Base-by-base conservation (phyloP, 2,797 vertebrate genomes). In the Halcyon leucocephala region DNA sequence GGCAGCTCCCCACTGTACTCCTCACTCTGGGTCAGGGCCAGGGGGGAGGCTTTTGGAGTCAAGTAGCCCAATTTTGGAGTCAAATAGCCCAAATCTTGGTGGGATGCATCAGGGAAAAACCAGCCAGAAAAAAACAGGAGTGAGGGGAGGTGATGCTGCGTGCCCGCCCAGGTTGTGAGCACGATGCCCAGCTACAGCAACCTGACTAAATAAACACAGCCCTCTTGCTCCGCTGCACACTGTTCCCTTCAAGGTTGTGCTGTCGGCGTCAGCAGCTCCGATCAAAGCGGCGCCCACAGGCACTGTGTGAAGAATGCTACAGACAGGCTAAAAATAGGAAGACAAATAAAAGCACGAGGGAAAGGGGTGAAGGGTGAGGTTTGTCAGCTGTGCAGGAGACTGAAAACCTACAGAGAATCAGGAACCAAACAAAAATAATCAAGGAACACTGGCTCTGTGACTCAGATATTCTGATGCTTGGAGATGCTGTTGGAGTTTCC, bases 301-400 rank as follows among this genome's bases (percentile, higher is more conserved):
- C 72, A 81, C 60, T 67, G 61, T 8, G 9, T 35, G 69, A 90
- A 87, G 76, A 93, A 65, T 31, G 76, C 44, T 66, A 91, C 52
- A 78, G 82, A 74, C 61, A 25, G 74, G 57, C 82, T 88, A 83
- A 91, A 95, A 95, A 93, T 67, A 95, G 72, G 76, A 69, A 95
- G 33, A 62, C 13, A 25, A 90, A 92, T 44, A 66, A 46, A 82
- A 91, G 48, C 7, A 2, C 0, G 6, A 83, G 28, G 31, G 28
- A 78, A 93, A 86, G 29, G 57, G 39, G 61, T 3, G 1, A 95
- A 78, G 28, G 33, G 33, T 44, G 22, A 96, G 22, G 61, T 7
- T 80, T 80, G 37, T 77, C 67, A 82, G 76, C 76, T 74, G 44
- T 15, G n/a, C 35, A 44, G 60, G 39, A 87, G 54, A 54, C 31